Evolutionary conservation across 2,113 vertebrate species (phyloP), one percentile per base, ranked within the genome.

Genomic region (Podarcis raffonei): DNA sequence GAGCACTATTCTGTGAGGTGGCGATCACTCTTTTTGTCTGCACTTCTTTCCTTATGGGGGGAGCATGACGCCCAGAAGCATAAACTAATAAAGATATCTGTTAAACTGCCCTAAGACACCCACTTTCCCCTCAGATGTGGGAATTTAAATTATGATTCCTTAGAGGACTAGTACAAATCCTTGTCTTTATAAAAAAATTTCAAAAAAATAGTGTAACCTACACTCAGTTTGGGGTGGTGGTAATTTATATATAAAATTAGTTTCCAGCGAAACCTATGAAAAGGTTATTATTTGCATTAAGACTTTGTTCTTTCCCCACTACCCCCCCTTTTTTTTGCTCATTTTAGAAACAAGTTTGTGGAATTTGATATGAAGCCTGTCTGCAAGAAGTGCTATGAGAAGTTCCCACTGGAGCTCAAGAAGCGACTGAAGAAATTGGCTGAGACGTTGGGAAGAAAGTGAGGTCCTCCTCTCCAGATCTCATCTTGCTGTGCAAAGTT

Each of bases 331-430:
- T 92, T 86, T 91, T 91, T 94, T 87, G 32, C 94, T 32, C 0
- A 95, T 95, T 93, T 90, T 96, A 99, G 99, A 97, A 99, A 99
- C 97, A 99, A 99, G 96, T 99, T 99, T 97, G 99, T 99, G 94
- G 99, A 99, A 95, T 99, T 99, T 97, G 99, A 99, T 96, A 99
- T 99, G 99, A 99, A 99, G 93, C 99, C 99, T 12, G 99, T 99
- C 94, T 99, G 99, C 97, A 99, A 99, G 98, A 99, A 99, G 94
- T 99, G 99, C 95, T 99, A 99, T 0, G 99, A 99, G 97, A 99
- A 99, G 95, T 99, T 99, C 95, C 99, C 99, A 18, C 87, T 99
- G 96, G 99, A 99, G 96, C 97, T 99, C 90, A 99, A 99, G 98
- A 99, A 99, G 95, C 97, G 99, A 94, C 98, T 99, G 85, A 99